These are phyloP conservation scores for Tolmerus cingulatus DNA, from an alignment of 2,888 invertebrate genomes.

Conservation along the genomic window DNA sequence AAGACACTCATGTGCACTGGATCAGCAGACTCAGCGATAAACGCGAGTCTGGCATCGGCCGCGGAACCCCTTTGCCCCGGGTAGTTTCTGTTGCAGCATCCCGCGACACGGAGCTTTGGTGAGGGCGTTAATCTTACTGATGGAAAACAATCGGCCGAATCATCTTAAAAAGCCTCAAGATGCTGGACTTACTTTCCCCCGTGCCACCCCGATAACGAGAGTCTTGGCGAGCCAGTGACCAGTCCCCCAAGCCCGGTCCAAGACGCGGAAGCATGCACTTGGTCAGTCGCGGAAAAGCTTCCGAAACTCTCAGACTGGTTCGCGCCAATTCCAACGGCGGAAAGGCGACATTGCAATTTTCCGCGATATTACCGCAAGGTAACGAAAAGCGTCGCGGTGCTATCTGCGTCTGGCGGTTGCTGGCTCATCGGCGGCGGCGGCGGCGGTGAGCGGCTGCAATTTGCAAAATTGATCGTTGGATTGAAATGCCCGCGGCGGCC, in stretches of 20 bases:
- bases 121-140: background rate
- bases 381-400: background rate
- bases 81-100: background rate
- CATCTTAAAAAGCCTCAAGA: background rate
- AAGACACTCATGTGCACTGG: background rate
- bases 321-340: slow-evolving; percentile 17
- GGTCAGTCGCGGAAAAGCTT: slow-evolving; percentile 29
- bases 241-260: background rate
- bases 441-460: background rate
- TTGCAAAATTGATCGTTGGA: background rate
- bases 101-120: background rate
- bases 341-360: background rate
- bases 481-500: background rate
- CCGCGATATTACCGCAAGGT: background rate
- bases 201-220: background rate
- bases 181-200: background rate
- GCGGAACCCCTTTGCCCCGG: background rate
- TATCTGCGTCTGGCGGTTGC: background rate
- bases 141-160: background rate
- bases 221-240: background rate
- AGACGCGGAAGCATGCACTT: background rate
- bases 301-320: slow-evolving; percentile 11
- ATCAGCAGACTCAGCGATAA: background rate
- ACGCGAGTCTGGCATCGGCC: background rate
- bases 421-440: background rate